Base-by-base conservation (phyloP, 2,113 vertebrate genomes). In the Myotis brandtii region DNA sequence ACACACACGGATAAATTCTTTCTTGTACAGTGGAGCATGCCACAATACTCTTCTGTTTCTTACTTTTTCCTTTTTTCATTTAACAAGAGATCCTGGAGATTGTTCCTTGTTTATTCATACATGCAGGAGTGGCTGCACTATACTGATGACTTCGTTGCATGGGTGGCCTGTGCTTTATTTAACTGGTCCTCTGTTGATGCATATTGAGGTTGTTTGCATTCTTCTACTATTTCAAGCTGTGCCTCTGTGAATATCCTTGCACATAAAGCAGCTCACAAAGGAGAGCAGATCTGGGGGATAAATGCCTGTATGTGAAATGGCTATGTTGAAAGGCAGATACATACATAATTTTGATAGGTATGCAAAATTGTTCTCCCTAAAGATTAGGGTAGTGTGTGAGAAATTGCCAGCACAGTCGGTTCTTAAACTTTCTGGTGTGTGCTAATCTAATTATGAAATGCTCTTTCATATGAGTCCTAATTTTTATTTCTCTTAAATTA, bases 401-500 rank as follows among this genome's bases (percentile, higher is more conserved):
- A 91, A 27, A 81, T 52, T 27, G 3, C 75, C 43, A 76, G 40
- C 76, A 43, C 62, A 17, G 8, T 66, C 11, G 59, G 30, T 62
- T 52, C 40, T 32, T 52, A 50, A 52, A 67, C 21, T 52, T 86
- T 34, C 40, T 37, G 69, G 62, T 83, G 27, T 62, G 86, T 62
- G 48, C 23, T 62, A 34, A 86, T 34, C 43, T 54, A 12, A 54
- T 72, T 40, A 70, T 72, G 86, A 25, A 85, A 56, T 73, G 6
- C 2, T 91, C 50, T 59, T 48, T 76, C 34, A 54, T 37, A 23
- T 70, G 86, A 50, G 3, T 62, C 87, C 43, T 83, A 82, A 87
- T 70, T 52, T 91, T 13, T 76, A 48, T 87, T 83, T 83, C 76
- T 87, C 40, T 91, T 76, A 85, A 80, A 64, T 87, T 43, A 75